phyloP scores from a whole-genome alignment of 2,113 vertebrate genomes.

The Mus spicilegus region DNA sequence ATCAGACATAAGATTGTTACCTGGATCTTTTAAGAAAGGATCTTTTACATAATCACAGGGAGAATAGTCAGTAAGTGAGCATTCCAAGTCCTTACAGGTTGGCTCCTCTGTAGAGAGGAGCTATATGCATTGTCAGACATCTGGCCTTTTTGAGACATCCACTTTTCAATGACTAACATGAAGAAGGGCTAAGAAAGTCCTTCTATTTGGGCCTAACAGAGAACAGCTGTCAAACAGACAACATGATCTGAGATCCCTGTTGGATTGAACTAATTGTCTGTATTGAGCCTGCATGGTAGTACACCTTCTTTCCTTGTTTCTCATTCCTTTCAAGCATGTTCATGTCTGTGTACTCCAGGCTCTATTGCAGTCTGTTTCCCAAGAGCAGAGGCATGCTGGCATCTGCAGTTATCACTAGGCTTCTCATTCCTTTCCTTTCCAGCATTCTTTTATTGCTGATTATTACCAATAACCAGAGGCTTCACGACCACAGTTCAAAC shows the following conservation, averaged over 20 bases:
- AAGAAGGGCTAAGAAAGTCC: neutral
- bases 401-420: neutral
- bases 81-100: neutral
- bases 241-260: neutral
- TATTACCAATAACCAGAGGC: neutral
- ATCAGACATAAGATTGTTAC: neutral
- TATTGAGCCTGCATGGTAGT: neutral
- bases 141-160: neutral
- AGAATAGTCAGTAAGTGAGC: neutral
- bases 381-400: neutral
- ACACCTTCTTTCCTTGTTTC: neutral
- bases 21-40: neutral
- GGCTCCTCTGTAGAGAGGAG: constrained; percentile 6
- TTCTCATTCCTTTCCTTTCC: neutral
- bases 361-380: constrained; percentile 27
- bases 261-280: neutral
- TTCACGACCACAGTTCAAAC: neutral
- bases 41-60: neutral
- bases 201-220: neutral
- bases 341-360: neutral
- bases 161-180: neutral
- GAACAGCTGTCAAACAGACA: neutral
- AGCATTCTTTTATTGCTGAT: neutral
- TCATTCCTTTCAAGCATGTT: neutral
- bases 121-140: neutral